Conservation (phyloP, 2,888 invertebrate species). For the Disparrhopalites patrizii region DNA sequence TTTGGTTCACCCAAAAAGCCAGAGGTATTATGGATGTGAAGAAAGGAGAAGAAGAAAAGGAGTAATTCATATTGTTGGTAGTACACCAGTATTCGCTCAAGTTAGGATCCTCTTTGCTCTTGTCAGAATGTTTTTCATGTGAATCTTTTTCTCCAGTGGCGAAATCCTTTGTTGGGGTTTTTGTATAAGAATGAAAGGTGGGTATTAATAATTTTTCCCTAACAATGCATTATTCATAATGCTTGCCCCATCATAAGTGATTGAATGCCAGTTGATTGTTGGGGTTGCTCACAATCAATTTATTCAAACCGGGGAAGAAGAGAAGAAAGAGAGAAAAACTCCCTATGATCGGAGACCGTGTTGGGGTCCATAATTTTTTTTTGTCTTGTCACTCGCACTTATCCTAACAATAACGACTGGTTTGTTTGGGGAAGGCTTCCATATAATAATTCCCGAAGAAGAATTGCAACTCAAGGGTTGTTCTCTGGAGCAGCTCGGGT, state of each 20-base stretch:
- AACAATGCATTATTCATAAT: too few species aligned
- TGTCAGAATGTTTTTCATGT: too few species aligned
- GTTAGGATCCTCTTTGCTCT: too few species aligned
- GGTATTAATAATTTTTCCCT: too few species aligned
- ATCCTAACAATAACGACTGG: not conserved
- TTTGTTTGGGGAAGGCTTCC: conserved; percentile 8
- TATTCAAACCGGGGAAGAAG: not conserved
- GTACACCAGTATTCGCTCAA: too few species aligned
- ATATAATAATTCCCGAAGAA: conserved; percentile 16
- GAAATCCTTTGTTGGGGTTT: too few species aligned
- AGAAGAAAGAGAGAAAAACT: too few species aligned
- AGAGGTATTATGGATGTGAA: not conserved
- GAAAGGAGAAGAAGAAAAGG: not conserved
- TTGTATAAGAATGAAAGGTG: not conserved
- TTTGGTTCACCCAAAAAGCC: not conserved
- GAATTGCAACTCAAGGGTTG: conserved; percentile 24
- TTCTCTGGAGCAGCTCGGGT: conserved; percentile 11
- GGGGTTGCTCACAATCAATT: conserved; percentile 7
- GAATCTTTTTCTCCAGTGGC: too few species aligned
- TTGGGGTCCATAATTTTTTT: conserved; percentile 1
- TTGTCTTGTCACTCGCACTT: not conserved
- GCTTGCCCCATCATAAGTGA: too few species aligned
- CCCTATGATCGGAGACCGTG: not conserved
- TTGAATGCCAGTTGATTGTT: conserved; percentile 5
- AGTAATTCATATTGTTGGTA: too few species aligned